Base-by-base conservation (phyloP, 2,888 invertebrate genomes). In the Aleiodes testaceus region DNA sequence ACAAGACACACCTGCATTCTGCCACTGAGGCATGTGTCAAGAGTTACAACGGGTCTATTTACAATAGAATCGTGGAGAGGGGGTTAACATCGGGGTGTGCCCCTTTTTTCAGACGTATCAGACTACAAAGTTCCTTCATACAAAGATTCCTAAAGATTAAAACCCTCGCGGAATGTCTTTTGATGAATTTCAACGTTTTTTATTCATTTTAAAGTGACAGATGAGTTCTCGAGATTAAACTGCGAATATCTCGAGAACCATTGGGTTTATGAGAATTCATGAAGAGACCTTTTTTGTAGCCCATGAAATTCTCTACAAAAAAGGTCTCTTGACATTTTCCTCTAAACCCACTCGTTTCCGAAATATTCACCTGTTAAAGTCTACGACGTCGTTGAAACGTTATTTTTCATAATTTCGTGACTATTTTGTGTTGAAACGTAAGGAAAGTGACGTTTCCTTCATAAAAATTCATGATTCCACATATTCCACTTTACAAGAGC, bases 1-100 rank as follows among this genome's bases (percentile, higher is more conserved):
- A 59, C 59, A 59, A 59, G 42, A 59, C 36, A 66, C 70, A 70
- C 70, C 70, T 70, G 70, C 70, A 70, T 66, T 66, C 49, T 16
- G 65, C 64, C 26, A 14, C 59, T 42, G 16, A 59, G 18, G 59
- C 36, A 59, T 59, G 59, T 59, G 59, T 59, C 59, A 59, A 42
- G 42, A 59, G 59, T 59, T 59, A 59, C 59, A 59, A 59, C 59
- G 59, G 36, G 59, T 59, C 59, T 59, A 59, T 59, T 59, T 59
- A 59, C 59, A 59, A 59, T 59, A 42, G 59, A 30, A 36, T n/a
- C n/a, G n/a, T n/a, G 36, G 5, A 26, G 26, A 26, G 36, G 36
- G 36, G 36, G 36, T 36, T 1, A 9, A 36, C 9, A 36, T 42
- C 42, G 18, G 59, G 59, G 59, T 59, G 59, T 36, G 59, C 59